Evolutionary conservation across 1,140 invertebrate species (phyloP).

Genomic region (Caenorhabditis inopinata): DNA sequence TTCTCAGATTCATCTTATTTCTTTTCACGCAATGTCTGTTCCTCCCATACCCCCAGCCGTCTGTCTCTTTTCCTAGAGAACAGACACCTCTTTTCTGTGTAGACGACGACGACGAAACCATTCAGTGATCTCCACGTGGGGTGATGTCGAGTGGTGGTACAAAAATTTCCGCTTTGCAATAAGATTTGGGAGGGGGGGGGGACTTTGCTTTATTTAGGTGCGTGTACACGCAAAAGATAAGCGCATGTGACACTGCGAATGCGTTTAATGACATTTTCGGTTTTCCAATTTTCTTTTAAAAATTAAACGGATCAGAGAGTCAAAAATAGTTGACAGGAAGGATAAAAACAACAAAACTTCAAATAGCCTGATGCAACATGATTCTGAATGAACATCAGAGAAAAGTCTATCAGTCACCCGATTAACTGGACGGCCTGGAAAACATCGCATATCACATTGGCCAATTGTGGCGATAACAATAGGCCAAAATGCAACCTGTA

Average conservation of each 20-base stretch:
- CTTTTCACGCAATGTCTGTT: constrained; percentile 28
- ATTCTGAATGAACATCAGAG: constrained; percentile 25
- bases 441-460: not conserved
- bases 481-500: constrained; percentile 20
- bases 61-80: not conserved
- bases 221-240: constrained; percentile 12
- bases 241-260: not conserved
- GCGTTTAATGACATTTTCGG: not conserved
- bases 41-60: not conserved
- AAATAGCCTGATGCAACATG: constrained; percentile 29
- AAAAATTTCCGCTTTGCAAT: too few species aligned
- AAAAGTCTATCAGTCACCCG: not conserved
- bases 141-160: constrained; percentile 11
- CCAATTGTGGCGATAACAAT: not conserved
- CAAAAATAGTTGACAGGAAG: not conserved
- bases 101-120: constrained; percentile 11
- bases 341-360: not conserved
- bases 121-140: constrained; percentile 9
- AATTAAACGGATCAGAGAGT: not conserved
- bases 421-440: not conserved
- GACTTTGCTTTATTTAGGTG: too few species aligned
- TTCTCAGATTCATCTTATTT: not conserved
- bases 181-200: not conserved
- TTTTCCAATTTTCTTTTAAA: constrained; percentile 13
- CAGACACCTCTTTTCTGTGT: not conserved